Evolutionary conservation across 35 echinoderm and acorn worm species (phyloP).

Genomic region (Ophioderma brevispina): DNA sequence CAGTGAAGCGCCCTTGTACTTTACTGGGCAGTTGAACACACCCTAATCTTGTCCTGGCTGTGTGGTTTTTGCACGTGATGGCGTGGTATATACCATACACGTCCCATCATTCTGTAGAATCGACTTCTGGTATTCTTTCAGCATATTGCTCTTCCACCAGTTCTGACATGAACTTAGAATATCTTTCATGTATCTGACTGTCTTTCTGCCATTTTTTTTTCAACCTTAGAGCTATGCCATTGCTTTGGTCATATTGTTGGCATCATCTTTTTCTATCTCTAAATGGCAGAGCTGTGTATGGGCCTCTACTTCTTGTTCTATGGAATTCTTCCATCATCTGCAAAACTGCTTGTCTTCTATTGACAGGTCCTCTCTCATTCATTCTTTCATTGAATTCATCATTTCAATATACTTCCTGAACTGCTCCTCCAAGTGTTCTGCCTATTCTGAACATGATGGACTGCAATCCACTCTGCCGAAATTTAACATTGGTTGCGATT

Average conservation of each 20-base stretch:
- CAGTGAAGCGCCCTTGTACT: constrained; percentile 53
- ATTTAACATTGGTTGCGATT: no score
- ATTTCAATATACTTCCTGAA: neutral
- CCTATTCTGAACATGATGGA: neutral
- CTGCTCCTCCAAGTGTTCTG: neutral
- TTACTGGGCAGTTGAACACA: constrained; percentile 67
- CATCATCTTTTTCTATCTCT: constrained; percentile 20
- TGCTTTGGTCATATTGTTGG: constrained; percentile 64
- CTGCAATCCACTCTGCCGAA: neutral
- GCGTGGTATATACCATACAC: constrained; percentile 72
- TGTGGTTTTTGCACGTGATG: constrained; percentile 51
- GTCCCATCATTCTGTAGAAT: neutral
- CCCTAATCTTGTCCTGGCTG: constrained; percentile 36
- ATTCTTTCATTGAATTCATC: constrained; percentile 59
- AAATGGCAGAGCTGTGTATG: constrained; percentile 69
- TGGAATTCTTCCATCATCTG: no score
- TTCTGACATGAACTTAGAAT: constrained; percentile 41
- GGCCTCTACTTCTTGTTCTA: constrained; percentile 41
- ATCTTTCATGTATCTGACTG: constrained; percentile 11
- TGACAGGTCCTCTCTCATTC: constrained; percentile 28
- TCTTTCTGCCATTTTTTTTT: constrained; percentile 33
- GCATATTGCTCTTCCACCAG: constrained; percentile 40
- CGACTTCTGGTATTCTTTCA: constrained; percentile 19
- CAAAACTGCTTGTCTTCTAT: constrained; percentile 57
- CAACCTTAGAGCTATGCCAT: no score